Base-by-base conservation (phyloP, 2,888 invertebrate genomes). In the Sturmia bella region DNA sequence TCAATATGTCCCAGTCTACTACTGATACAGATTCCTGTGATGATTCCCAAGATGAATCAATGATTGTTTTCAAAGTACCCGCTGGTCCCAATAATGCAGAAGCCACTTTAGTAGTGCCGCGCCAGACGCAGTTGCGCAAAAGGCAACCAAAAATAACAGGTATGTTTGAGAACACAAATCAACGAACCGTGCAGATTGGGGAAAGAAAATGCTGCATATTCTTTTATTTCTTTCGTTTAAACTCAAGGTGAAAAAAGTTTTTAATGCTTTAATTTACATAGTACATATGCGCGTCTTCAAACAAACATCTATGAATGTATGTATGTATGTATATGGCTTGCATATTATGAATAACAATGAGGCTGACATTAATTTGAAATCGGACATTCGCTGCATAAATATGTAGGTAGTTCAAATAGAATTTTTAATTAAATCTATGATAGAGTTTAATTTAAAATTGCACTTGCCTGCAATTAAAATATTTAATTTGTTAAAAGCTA, bases 71-170 rank as follows among this genome's bases (percentile, higher is more conserved):
- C 66, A 88, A 87, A 85, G 85, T 87, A 66, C 88, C 88, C 50
- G 80, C 84, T 57, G 78, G 83, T 69, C 64, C 78, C 52, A 82
- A 78, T 66, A 73, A 83, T 52, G 48, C 54, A 3, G 84, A 84
- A 56, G 69, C 83, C 7, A 75, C 74, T n/a, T 37, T 83, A 45
- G 61, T 76, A 9, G 78, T 84, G 56, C 76, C 78, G 11, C 63
- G 79, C 69, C 85, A 79, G 76, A 85, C 76, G 83, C 86, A 75
- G 83, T 84, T 75, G 79, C 87, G 76, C 80, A 85, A 90, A 88
- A 87, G 91, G 75, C 91, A 91, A 82, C 89, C 87, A 4, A 91
- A 91, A 89, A 91, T 91, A 85, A 91, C 91, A 89, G 91, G 91
- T 91, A 87, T 87, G 88, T 86, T 69, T 37, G 6, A 43, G 24